Evolutionary conservation across 2,888 invertebrate species (phyloP), one percentile per base, ranked within the genome.

Genomic region (Cepaea hortensis): DNA sequence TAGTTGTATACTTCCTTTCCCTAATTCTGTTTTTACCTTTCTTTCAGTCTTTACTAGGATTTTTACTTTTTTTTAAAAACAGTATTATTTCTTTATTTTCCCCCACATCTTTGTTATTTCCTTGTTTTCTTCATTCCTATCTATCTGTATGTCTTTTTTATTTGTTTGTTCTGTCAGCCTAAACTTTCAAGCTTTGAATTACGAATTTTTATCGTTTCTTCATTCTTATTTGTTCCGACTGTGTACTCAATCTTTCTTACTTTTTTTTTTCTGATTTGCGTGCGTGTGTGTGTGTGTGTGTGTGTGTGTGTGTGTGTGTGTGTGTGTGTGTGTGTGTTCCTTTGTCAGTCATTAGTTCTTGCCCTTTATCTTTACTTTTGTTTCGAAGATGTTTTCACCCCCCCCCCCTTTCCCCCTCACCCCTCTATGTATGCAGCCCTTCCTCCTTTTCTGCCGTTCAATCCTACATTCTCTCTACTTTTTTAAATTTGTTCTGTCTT

Each of bases 231-330:
- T 65, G 65, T 18, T 65, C 65, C 65, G 18, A 18, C 65, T 9
- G 13, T 15, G 65, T 15, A 15, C 65, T 65, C 65, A 65, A 18
- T 9, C 18, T 65, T 65, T 18, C 65, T 15, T 65, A 65, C 13
- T 35, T 35, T 35, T 35, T 35, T 35, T 35, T 35, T 35, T 35
- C 35, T 35, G 35, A 35, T 35, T 35, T 18, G 65, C 18, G 65
- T 65, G 65, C 2, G 65, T 65, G 65, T 65, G 65, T 65, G 65
- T 65, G 65, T 65, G 65, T 65, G 65, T 65, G 18, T 65, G 65
- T 65, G 65, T 65, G 65, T 65, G 65, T 65, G 65, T 65, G 65
- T 65, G 65, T 65, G 65, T 65, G 65, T 65, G 65, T 65, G 65
- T 65, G 65, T 65, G 65, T 65, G 65, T 65, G 65, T 65, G 65